Evolutionary conservation across 2,113 vertebrate species (phyloP).

Genomic region (Orycteropus afer): DNA sequence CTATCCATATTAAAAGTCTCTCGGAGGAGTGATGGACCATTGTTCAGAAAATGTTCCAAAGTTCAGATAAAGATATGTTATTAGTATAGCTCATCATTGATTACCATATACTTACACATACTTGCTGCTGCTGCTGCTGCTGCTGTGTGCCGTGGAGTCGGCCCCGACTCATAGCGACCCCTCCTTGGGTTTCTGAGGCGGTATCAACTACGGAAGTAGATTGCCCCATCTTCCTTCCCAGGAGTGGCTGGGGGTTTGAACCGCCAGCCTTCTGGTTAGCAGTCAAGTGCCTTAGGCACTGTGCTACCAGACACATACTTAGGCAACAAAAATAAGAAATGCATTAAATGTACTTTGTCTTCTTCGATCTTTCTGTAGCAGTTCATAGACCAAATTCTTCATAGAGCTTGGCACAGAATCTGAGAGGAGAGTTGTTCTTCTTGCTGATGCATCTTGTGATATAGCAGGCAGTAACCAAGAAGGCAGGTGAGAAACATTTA

Average conservation of each 20-base stretch:
- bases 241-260: too few relatives aligned
- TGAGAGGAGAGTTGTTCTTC: not conserved
- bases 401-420: not conserved
- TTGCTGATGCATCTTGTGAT: not conserved
- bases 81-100: slow-evolving; percentile 37
- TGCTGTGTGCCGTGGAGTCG: too few relatives aligned
- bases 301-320: too few relatives aligned
- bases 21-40: slow-evolving; percentile 33
- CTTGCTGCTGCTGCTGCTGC: too few relatives aligned
- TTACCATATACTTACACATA: slow-evolving; percentile 21
- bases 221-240: too few relatives aligned
- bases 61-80: not conserved
- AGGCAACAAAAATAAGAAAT: slow-evolving; percentile 1
- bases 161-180: too few relatives aligned
- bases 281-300: too few relatives aligned
- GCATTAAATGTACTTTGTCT: not conserved
- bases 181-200: too few relatives aligned
- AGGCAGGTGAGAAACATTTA: not conserved
- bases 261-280: too few relatives aligned
- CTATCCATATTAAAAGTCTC: not conserved
- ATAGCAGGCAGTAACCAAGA: not conserved
- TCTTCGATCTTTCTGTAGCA: not conserved
- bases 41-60: slow-evolving; percentile 25
- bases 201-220: too few relatives aligned
- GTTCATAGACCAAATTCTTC: not conserved